Conservation (phyloP, 2,888 invertebrate species). For the Sarcophaga rosellei region DNA sequence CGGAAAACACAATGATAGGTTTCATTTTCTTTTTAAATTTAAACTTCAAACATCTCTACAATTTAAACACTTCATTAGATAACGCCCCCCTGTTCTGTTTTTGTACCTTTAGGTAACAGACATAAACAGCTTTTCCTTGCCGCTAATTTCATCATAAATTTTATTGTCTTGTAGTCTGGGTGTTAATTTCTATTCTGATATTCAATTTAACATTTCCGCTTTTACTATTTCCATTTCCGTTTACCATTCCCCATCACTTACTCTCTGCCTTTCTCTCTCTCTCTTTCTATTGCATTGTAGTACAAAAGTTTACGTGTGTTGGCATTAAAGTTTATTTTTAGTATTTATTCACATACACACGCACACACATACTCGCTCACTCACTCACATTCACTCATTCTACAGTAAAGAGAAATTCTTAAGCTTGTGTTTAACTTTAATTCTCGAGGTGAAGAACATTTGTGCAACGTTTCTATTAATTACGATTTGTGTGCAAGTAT, state of each 20-base stretch:
- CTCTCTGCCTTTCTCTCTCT: background rate
- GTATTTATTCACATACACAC: background rate
- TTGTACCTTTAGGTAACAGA: too few relatives aligned
- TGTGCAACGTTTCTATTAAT: conserved; percentile 27
- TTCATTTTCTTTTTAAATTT: too few relatives aligned
- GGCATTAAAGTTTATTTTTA: conserved; percentile 1
- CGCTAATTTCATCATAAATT: background rate
- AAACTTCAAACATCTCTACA: too few relatives aligned
- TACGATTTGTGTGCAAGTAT: background rate
- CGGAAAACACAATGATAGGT: too few relatives aligned
- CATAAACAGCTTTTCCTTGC: background rate
- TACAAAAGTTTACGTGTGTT: conserved; percentile 9
- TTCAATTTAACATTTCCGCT: conserved; percentile 1
- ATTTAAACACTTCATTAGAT: too few relatives aligned
- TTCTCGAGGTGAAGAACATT: background rate
- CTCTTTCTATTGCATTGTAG: background rate
- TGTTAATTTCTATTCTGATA: background rate
- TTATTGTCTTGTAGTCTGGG: background rate
- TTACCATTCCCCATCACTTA: background rate
- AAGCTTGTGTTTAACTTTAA: conserved; percentile 16
- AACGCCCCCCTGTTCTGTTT: too few relatives aligned
- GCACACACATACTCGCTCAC: too few relatives aligned
- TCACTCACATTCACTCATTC: too few relatives aligned
- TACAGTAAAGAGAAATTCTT: background rate
- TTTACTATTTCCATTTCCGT: conserved; percentile 17